These are phyloP conservation scores for Planococcus citri DNA, from an alignment of 1,140 invertebrate genomes.

Conservation along the genomic window DNA sequence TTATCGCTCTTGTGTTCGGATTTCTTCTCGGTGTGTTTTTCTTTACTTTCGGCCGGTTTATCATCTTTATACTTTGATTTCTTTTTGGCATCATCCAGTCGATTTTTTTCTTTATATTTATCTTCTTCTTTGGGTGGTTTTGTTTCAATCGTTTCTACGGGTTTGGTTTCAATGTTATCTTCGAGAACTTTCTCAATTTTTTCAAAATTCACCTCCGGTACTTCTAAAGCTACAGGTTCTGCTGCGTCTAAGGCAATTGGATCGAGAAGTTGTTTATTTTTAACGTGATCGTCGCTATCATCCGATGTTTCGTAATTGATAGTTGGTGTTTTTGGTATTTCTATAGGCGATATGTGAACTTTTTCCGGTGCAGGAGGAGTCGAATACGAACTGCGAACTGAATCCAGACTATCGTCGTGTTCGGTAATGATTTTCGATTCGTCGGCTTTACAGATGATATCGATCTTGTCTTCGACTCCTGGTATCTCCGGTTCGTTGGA, in stretches of 20 bases:
- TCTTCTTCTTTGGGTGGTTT: conserved; percentile 27
- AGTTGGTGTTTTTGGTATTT: conserved; percentile 33
- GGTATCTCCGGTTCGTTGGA: neutral
- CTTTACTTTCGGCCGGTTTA: conserved; percentile 14
- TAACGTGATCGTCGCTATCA: conserved; percentile 25
- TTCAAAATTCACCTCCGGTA: conserved; percentile 4
- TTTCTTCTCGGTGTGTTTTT: neutral
- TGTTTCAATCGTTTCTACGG: neutral
- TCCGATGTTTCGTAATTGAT: conserved; percentile 29
- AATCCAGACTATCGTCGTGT: neutral
- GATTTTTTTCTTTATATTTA: conserved; percentile 28
- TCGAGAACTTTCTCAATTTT: conserved; percentile 26
- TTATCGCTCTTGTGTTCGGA: neutral
- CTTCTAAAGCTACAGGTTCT: neutral
- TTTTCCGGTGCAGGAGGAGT: neutral
- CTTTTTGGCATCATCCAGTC: conserved; percentile 26
- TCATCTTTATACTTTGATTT: conserved; percentile 18
- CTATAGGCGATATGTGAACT: conserved; percentile 23
- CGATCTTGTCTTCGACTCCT: neutral
- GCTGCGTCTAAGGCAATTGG: neutral
- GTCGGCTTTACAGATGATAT: neutral
- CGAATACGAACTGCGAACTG: neutral
- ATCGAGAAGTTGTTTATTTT: neutral
- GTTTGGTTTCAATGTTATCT: conserved; percentile 24
- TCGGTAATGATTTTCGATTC: too few relatives aligned